Conservation (phyloP, 2,113 vertebrate genomes). For the Mesocricetus auratus region DNA sequence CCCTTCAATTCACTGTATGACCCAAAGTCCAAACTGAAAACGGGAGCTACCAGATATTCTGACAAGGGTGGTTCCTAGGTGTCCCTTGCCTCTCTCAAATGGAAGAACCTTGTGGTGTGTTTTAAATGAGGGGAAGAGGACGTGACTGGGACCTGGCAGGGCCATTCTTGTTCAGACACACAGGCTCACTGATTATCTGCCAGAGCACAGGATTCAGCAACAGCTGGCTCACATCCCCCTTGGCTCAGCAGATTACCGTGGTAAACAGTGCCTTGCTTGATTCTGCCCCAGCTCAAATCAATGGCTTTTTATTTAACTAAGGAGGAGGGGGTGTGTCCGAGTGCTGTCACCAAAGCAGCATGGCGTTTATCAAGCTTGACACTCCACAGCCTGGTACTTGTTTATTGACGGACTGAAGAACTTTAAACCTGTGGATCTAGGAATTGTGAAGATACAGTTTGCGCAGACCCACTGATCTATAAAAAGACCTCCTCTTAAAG, state of each 20-base stretch:
- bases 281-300: constrained; percentile 64
- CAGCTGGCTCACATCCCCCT: constrained; percentile 59
- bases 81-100: background rate
- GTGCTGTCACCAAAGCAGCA: constrained; percentile 36
- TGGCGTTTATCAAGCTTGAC: constrained; percentile 48
- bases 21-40: background rate
- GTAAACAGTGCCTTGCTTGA: constrained; percentile 68
- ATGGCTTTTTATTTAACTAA: constrained; percentile 74
- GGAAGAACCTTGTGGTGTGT: background rate
- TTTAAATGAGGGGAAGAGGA: constrained; percentile 15
- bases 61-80: background rate
- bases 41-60: constrained; percentile 1
- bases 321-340: background rate
- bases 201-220: background rate
- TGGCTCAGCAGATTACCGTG: constrained; percentile 59
- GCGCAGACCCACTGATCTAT: background rate
- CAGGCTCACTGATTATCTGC: background rate
- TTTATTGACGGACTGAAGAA: constrained; percentile 52
- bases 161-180: background rate
- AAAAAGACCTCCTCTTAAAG: constrained; percentile 50
- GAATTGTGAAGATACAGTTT: constrained; percentile 23
- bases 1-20: background rate
- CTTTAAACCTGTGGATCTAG: constrained; percentile 22
- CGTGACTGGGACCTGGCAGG: background rate
- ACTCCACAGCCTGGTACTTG: constrained; percentile 33